These are phyloP conservation scores for Arnoldichthys spilopterus DNA, from an alignment of 2,797 vertebrate species.

Conservation along the genomic window DNA sequence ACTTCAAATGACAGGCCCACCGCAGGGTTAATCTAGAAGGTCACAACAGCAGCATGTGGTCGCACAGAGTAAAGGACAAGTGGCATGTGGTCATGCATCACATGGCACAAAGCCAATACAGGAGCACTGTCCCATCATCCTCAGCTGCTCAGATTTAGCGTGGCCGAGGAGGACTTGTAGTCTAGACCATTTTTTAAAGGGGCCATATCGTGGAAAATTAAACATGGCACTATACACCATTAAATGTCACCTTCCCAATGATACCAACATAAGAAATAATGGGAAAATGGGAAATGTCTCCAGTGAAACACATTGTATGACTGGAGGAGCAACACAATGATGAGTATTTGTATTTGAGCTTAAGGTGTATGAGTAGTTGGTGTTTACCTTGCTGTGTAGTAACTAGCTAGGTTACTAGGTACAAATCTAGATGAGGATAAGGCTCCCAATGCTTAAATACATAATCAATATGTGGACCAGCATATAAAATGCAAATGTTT, in stretches of 20 bases:
- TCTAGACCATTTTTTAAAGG: background rate
- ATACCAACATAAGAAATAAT: background rate
- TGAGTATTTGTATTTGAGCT: too few species aligned
- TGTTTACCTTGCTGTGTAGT: too few species aligned
- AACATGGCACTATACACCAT: background rate
- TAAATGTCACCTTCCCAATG: background rate
- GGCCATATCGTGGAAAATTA: background rate
- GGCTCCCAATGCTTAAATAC: too few species aligned
- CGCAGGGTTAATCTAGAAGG: slow-evolving; percentile 84
- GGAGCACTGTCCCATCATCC: slow-evolving; percentile 11
- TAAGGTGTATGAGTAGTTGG: too few species aligned
- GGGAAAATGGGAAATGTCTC: too few species aligned
- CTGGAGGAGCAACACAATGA: too few species aligned
- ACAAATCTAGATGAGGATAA: too few species aligned
- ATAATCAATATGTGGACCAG: too few species aligned
- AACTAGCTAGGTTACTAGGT: too few species aligned
- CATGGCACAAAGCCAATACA: slow-evolving; percentile 70
- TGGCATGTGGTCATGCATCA: slow-evolving; percentile 73
- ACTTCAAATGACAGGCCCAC: slow-evolving; percentile 80
- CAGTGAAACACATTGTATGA: too few species aligned
- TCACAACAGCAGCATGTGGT: slow-evolving; percentile 77
- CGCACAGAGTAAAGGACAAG: slow-evolving; percentile 79
- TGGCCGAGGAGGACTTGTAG: slow-evolving; percentile 52
- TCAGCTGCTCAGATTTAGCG: slow-evolving; percentile 63
- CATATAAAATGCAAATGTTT: too few species aligned